These are phyloP conservation scores for Plotosus lineatus DNA, from an alignment of 2,113 vertebrate genomes.

Conservation along the genomic window DNA sequence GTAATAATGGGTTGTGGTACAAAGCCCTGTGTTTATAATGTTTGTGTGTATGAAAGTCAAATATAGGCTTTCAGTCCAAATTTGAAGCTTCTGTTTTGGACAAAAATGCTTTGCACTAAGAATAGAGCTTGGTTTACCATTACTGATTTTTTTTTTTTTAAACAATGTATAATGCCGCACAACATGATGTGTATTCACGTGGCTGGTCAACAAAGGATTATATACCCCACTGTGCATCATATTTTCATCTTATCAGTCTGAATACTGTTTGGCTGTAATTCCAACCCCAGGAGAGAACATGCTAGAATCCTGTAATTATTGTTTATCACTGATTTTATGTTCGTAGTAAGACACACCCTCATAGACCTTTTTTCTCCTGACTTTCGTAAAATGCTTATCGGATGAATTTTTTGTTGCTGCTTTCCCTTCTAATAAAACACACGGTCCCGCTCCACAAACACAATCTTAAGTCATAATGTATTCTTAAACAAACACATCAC, in stretches of 20 bases:
- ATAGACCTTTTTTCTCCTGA: neutral
- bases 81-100: conserved; percentile 16
- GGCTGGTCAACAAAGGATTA: neutral
- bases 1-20: conserved; percentile 43
- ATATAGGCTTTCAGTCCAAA: conserved; percentile 29
- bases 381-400: neutral
- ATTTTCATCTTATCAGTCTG: neutral
- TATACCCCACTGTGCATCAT: neutral
- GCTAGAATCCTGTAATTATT: neutral
- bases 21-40: conserved; percentile 50
- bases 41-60: conserved; percentile 37
- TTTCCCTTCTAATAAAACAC: neutral
- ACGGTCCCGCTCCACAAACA: conserved; percentile 23
- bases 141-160: neutral
- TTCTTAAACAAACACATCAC: conserved; percentile 48
- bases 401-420: neutral
- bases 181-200: neutral
- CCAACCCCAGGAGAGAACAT: neutral
- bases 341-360: neutral
- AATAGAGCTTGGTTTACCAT: conserved; percentile 15
- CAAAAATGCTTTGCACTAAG: neutral
- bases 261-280: neutral
- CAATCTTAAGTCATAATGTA: conserved; percentile 49
- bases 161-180: neutral
- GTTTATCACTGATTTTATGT: neutral